These are phyloP conservation scores for Sphinx pinastri DNA, from an alignment of 2,888 invertebrate species.

Conservation along the genomic window DNA sequence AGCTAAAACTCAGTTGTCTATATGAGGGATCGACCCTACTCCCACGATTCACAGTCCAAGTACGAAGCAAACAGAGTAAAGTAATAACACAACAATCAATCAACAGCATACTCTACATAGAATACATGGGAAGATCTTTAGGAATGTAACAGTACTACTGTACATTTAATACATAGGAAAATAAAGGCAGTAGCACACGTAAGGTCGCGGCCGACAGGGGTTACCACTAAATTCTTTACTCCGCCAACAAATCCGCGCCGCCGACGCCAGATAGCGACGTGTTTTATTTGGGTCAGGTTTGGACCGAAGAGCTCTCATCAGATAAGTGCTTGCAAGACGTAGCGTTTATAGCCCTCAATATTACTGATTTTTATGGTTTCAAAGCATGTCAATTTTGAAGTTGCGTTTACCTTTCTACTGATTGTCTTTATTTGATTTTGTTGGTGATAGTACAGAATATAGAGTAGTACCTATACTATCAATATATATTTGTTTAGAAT, in stretches of 20 bases:
- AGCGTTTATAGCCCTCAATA: slow-evolving; percentile 10
- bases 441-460: too few relatives aligned
- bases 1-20: too few relatives aligned
- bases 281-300: slow-evolving; percentile 70
- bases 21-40: too few relatives aligned
- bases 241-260: slow-evolving; percentile 63
- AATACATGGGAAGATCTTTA: too few relatives aligned
- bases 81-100: too few relatives aligned
- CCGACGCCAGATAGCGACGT: slow-evolving; percentile 52
- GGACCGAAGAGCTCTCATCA: slow-evolving; percentile 47
- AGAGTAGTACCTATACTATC: too few relatives aligned
- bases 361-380: background rate
- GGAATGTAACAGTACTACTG: background rate
- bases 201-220: slow-evolving; percentile 57
- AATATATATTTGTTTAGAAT: too few relatives aligned
- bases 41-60: too few relatives aligned
- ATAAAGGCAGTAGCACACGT: slow-evolving; percentile 31
- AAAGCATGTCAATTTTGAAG: background rate
- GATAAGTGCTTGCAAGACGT: slow-evolving; percentile 40
- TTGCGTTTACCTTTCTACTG: background rate
- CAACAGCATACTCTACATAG: too few relatives aligned
- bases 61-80: too few relatives aligned
- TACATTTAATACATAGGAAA: background rate
- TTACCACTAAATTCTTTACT: slow-evolving; percentile 66
- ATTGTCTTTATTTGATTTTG: too few relatives aligned